Conservation (phyloP, 2,797 vertebrate species). For the Typhlichthys eigenmanni region DNA sequence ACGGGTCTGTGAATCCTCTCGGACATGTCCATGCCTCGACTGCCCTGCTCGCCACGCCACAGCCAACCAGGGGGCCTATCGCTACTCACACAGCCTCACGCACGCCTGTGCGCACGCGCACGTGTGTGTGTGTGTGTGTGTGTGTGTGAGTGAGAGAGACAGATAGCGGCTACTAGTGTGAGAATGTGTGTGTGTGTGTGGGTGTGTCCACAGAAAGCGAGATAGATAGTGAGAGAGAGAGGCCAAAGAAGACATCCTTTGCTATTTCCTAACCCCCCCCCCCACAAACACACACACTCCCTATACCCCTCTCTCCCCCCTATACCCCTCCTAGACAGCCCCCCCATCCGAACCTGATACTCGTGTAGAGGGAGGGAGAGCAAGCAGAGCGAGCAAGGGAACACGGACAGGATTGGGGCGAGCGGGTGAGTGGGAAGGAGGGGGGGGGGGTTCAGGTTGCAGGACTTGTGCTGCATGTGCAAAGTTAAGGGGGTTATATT, state of each 20-base stretch:
- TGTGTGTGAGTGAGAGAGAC: constrained; percentile 21
- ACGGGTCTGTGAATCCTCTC: constrained; percentile 78
- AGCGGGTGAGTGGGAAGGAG: neutral
- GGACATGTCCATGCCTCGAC: constrained; percentile 76
- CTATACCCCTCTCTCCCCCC: constrained; percentile 47
- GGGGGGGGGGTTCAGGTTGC: constrained; percentile 75
- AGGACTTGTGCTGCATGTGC: constrained; percentile 87
- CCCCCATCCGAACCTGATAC: constrained; percentile 66
- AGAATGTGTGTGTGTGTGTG: constrained; percentile 33
- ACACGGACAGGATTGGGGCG: neutral
- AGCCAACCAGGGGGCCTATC: constrained; percentile 69
- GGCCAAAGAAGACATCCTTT: constrained; percentile 55
- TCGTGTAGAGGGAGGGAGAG: constrained; percentile 63
- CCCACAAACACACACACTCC: constrained; percentile 23
- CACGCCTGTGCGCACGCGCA: constrained; percentile 33
- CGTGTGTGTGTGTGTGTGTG: constrained; percentile 19
- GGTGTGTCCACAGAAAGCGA: constrained; percentile 1
- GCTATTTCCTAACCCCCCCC: constrained; percentile 49
- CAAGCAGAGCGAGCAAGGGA: constrained; percentile 25
- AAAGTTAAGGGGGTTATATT: constrained; percentile 82
- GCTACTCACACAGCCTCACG: constrained; percentile 54
- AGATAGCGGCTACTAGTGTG: constrained; percentile 40
- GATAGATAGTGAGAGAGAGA: constrained; percentile 6
- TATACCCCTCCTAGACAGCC: constrained; percentile 35
- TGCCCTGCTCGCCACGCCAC: constrained; percentile 72